Conservation (phyloP, 1,140 invertebrate species). For the Harlomillsia oculata region DNA sequence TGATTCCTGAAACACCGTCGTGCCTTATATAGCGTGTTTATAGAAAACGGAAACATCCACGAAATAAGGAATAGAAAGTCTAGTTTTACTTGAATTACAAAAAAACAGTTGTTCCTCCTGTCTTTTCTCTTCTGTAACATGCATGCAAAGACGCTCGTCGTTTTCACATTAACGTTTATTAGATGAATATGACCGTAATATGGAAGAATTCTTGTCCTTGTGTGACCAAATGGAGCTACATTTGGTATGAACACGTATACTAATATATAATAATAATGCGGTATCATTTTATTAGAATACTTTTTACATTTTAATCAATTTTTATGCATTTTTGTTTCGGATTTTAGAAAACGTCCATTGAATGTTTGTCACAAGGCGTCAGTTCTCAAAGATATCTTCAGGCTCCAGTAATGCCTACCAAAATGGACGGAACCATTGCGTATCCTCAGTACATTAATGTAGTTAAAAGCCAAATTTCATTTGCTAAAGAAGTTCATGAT, state of each 20-base stretch:
- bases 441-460: slow-evolving; percentile 79
- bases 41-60: too few relatives aligned
- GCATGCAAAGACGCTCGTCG: too few relatives aligned
- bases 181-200: slow-evolving; percentile 82
- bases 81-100: too few relatives aligned
- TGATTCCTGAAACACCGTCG: too few relatives aligned
- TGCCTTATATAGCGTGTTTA: too few relatives aligned
- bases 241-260: slow-evolving; percentile 49
- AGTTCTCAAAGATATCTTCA: slow-evolving; percentile 72
- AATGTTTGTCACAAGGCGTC: slow-evolving; percentile 68
- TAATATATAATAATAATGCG: background rate
- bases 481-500: slow-evolving; percentile 78
- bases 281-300: slow-evolving; percentile 4
- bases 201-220: slow-evolving; percentile 87
- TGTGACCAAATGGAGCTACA: slow-evolving; percentile 90
- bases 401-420: slow-evolving; percentile 53
- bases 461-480: slow-evolving; percentile 69
- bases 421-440: slow-evolving; percentile 49
- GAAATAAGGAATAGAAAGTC: too few relatives aligned
- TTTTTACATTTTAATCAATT: background rate
- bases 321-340: slow-evolving; percentile 22
- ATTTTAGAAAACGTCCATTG: slow-evolving; percentile 69
- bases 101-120: too few relatives aligned
- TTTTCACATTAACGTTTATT: too few relatives aligned
- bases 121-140: too few relatives aligned